Evolutionary conservation across 2,888 invertebrate species (phyloP), one percentile per base, ranked within the genome.

Genomic region (Heliothis peltigera): DNA sequence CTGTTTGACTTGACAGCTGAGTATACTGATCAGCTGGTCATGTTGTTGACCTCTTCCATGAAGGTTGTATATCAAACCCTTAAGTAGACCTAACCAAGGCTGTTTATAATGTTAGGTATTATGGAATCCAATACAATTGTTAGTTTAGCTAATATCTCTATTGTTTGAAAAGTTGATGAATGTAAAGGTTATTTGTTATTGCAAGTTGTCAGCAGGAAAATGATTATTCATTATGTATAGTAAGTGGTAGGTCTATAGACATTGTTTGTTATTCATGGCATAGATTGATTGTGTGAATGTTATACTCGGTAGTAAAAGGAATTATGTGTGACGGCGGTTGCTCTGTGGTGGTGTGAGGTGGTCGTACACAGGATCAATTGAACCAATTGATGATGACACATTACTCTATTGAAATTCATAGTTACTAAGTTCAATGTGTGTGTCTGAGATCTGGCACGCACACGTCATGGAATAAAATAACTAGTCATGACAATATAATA

Each of bases 351-450:
- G 35, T 52, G 39, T 0, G 17, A 51, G 32, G 51, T 44, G 4
- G 47, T 46, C 35, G 44, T 48, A 75, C 35, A 28, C 49, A 55
- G 54, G 73, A 64, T 47, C 80, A 82, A 81, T 83, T 83, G 74
- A 69, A 65, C 44, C 73, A 83, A 85, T 85, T 84, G 79, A 75
- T 47, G 35, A 44, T 69, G 70, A 61, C 60, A 63, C 55, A 61
- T 54, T 52, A 47, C 39, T 65, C 57, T 67, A 76, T 73, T 74
- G 64, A 42, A 28, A 49, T 25, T 64, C 18, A 48, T 76, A 58
- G 52, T n/a, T 48, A 8, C 42, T 51, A 28, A 21, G 48, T 43
- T 32, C 51, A 49, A 21, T 35, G 42, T 21, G 21, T 55, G 18
- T 46, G 53, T 15, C 12, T 17, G 43, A 42, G 15, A 25, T 21